Base-by-base conservation (phyloP, 2,797 vertebrate genomes). In the Typhlichthys eigenmanni region DNA sequence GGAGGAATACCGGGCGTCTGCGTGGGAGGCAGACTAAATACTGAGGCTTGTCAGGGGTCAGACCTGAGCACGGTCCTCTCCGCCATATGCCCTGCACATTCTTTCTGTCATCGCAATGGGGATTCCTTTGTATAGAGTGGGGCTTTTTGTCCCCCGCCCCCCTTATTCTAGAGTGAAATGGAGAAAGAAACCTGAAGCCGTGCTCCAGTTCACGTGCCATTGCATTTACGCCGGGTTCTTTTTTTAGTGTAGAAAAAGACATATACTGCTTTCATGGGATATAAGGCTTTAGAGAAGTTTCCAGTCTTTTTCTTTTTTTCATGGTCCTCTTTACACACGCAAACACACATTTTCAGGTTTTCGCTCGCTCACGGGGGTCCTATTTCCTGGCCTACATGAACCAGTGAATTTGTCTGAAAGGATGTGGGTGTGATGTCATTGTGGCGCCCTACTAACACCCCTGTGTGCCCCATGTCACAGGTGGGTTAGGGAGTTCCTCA, bases 401-500 rank as follows among this genome's bases (percentile, higher is more conserved):
- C n/a, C 4, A 51, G 1, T 75, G 4, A 73, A 62, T 9, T 11
- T 8, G 13, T 16, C 11, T 43, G 63, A n/a, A 59, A 68, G 55
- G 47, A 74, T 49, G n/a, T 47, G 66, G 71, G 75, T 68, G 80
- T 88, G 79, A 50, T 71, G 51, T 56, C 68, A 58, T 67, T 72
- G 50, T 13, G 46, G 7, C 60, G 56, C 60, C 60, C 68, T 48
- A 24, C 66, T 89, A 24, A 87, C 69, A 63, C 5, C 16, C 68
- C 58, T 70, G 5, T 80, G 6, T 51, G 60, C 81, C 51, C 43
- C 34, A 16, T 48, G 61, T 73, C 82, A 87, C 88, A 99, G 97
- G 85, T 98, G 97, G 96, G 97, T 98, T 43, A 94, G 96, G 46
- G 97, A 98, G 85, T 98, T 98, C 91, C 94, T 98, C 74, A 98